Base-by-base conservation (phyloP, 2,888 invertebrate species). In the Cancer borealis region DNA sequence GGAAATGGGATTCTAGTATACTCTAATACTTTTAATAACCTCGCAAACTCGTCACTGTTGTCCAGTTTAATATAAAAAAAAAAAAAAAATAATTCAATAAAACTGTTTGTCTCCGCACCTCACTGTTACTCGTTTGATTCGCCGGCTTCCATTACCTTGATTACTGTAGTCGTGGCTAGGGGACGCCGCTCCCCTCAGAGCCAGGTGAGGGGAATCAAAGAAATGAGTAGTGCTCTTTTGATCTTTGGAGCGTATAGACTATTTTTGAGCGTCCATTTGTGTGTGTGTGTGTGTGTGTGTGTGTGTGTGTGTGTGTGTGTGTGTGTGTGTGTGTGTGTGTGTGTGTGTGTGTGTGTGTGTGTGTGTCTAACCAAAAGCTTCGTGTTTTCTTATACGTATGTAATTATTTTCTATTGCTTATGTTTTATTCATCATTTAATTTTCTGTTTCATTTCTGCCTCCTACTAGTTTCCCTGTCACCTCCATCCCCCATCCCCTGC, bases 311-410 rank as follows among this genome's bases (percentile, higher is more conserved):
- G 30, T 88, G 30, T 88, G 88, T 88, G 39, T 88, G 88, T 88
- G 88, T 88, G 46, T 88, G 30, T 88, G n/a, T 88, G 45, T 45
- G 45, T n/a, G 88, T 88, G 88, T 88, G 88, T 88, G 26, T 88
- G 88, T 88, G 88, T 88, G 88, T 88, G 39, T 88, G 88, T 88
- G 39, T 88, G 88, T n/a, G 88, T 26, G 30, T 26, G n/a, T 79
- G 79, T 30, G 79, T 30, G n/a, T 30, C 12, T 79, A 79, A 66
- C n/a, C 17, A 66, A 21, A 66, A 66, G 26, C 17, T 17, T n/a
- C 39, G 21, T 21, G 21, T 21, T 60, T 21, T 39, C 39, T 39
- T 39, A 39, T 14, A 17, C 26, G n/a, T 1, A 26, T 3, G 39
- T 39, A 8, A 39, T 73, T 21, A 10, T 39, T 39, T 21, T 79